Percentiles rank a stretch among this genome's conserved stretches.
Conservation (phyloP, 2,888 invertebrate genomes). For the Melanophora roralis region DNA sequence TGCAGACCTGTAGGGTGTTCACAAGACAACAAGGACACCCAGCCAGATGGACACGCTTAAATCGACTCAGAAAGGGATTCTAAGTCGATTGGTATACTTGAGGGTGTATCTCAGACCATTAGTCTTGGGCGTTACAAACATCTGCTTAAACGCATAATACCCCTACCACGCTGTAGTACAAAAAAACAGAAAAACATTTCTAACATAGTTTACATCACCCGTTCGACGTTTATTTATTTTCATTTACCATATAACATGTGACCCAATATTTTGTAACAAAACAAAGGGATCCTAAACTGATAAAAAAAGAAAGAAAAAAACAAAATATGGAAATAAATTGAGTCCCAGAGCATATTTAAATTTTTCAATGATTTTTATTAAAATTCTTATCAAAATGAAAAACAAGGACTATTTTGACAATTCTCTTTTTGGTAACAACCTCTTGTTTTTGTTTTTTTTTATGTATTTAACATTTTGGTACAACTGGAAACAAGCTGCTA, state of each 20-base stretch:
- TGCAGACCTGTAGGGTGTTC: too few species aligned
- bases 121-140: too few species aligned
- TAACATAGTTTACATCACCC: slow-evolving; percentile 54
- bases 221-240: slow-evolving; percentile 48
- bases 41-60: too few species aligned
- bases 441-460: slow-evolving; percentile 14
- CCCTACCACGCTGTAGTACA: too few species aligned
- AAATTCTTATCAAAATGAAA: slow-evolving; percentile 21
- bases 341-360: too few species aligned
- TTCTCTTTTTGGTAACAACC: slow-evolving; percentile 26
- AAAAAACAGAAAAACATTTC: slow-evolving; percentile 20
- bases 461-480: slow-evolving; percentile 28
- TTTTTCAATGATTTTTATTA: slow-evolving; percentile 36
- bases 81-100: too few species aligned
- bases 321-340: background rate
- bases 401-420: background rate
- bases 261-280: slow-evolving; percentile 17
- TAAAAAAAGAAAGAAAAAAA: background rate
- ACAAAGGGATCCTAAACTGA: slow-evolving; percentile 12
- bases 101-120: too few species aligned
- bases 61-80: too few species aligned
- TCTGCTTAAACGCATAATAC: too few species aligned
- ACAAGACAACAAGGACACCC: too few species aligned
- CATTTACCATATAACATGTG: slow-evolving; percentile 47
- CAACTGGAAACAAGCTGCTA: slow-evolving; percentile 25